Evolutionary conservation across 2,888 invertebrate species (phyloP).

Genomic region (Portevinia maculata): DNA sequence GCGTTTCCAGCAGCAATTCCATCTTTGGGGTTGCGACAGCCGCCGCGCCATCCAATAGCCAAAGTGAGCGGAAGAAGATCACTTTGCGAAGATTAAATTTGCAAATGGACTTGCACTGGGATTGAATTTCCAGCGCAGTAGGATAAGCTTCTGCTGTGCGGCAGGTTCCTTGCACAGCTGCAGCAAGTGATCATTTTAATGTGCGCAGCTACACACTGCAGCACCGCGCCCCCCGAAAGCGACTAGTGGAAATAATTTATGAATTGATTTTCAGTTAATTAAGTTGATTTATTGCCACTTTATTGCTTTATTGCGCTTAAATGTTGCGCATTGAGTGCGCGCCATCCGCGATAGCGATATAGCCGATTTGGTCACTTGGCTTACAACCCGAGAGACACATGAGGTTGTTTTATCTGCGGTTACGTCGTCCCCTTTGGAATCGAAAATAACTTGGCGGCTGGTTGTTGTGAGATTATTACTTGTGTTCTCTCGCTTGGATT

Average conservation of each 20-base stretch:
- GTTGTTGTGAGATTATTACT: slow-evolving; percentile 54
- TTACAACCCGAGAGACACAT: slow-evolving; percentile 2
- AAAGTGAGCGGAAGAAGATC: slow-evolving; percentile 69
- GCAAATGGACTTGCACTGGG: slow-evolving; percentile 68
- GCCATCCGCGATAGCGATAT: slow-evolving; percentile 48
- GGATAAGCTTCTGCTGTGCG: slow-evolving; percentile 35
- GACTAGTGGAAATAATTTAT: slow-evolving; percentile 77
- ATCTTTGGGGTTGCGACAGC: slow-evolving; percentile 1
- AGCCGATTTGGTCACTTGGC: slow-evolving; percentile 32
- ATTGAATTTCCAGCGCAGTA: slow-evolving; percentile 63
- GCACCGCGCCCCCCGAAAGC: slow-evolving; percentile 41
- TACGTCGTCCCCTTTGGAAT: slow-evolving; percentile 41
- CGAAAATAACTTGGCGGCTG: slow-evolving; percentile 52
- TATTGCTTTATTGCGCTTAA: slow-evolving; percentile 78
- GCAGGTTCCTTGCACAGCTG: slow-evolving; percentile 38
- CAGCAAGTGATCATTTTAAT: slow-evolving; percentile 71
- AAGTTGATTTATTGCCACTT: slow-evolving; percentile 81
- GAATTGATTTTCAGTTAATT: slow-evolving; percentile 81
- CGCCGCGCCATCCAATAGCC: slow-evolving; percentile 39
- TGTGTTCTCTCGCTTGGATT: slow-evolving; percentile 48
- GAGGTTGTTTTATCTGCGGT: slow-evolving; percentile 46
- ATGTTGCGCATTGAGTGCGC: slow-evolving; percentile 76
- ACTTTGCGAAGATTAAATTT: slow-evolving; percentile 70
- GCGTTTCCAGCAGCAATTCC: slow-evolving; percentile 31
- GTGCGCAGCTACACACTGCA: slow-evolving; percentile 66